Evolutionary conservation across 1,140 invertebrate species (phyloP), one percentile per base, ranked within the genome.

Genomic region (Heliconius himera): DNA sequence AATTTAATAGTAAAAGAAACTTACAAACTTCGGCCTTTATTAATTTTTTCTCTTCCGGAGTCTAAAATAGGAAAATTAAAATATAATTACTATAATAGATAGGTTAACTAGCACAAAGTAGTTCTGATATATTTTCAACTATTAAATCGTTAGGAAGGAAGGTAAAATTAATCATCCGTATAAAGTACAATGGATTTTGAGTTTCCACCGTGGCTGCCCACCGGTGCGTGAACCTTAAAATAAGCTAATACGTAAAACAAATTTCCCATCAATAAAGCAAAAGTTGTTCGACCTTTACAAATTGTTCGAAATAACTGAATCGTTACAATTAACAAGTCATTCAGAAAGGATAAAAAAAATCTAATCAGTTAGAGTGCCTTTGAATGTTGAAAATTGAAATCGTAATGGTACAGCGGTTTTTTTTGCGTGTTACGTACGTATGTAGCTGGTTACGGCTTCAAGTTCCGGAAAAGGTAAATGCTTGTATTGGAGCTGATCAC

Each of bases 1-100:
- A 60, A 56, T 70, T 51, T 38, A 72, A 60, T 73, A 46, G 16
- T 13, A 36, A 49, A 74, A 74, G 56, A 11, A 60, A 77, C 74
- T 80, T 81, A 90, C 85, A 77, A 56, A 85, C 76, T 60, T 83
- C 83, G 16, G 71, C 51, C 71, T 85, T 88, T 49, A 85, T 85
- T 36, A 78, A 49, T 26, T 76, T 75, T 75, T 77, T 84, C 16
- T 49, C 72, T 76, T 80, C 66, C 22, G 74, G 74, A 9, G 29
- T 73, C 83, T 84, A 46, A 78, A 81, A 82, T 54, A 26, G 5
- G 49, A 51, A 20, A 29, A 76, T 70, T 33, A 18, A 51, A 77
- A 66, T 38, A 29, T 26, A 29, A 29, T 26, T 18, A 66, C 22
- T 22, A 66, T 29, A 66, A 13, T 3, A 60, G 9, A 0, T 9